These are phyloP conservation scores for Trichogramma dendrolimi DNA, from an alignment of 2,888 invertebrate genomes.

Conservation along the genomic window DNA sequence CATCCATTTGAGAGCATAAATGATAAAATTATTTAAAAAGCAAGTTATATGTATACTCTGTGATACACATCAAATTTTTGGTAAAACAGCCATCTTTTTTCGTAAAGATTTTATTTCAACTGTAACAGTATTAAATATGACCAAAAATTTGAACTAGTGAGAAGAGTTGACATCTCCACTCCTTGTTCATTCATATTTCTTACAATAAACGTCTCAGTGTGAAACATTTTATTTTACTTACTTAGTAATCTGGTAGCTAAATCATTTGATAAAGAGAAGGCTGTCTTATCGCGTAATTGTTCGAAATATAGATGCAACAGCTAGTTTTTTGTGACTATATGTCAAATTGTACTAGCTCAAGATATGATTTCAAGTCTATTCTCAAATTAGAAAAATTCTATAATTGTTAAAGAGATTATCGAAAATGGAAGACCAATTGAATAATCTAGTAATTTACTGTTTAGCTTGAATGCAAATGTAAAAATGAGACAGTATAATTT, in stretches of 20 bases:
- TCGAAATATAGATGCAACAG: conserved; percentile 21
- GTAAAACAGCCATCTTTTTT: conserved; percentile 16
- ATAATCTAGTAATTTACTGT: conserved; percentile 19
- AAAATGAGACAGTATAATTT: conserved; percentile 22
- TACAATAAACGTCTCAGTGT: neutral
- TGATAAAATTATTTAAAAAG: conserved; percentile 13
- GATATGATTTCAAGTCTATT: conserved; percentile 4
- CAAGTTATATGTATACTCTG: conserved; percentile 32
- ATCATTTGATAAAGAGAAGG: conserved; percentile 32
- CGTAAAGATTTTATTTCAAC: neutral
- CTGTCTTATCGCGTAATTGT: conserved; percentile 32
- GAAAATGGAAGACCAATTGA: conserved; percentile 14
- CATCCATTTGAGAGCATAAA: conserved; percentile 29
- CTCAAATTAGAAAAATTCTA: conserved; percentile 3
- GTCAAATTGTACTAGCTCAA: conserved; percentile 10
- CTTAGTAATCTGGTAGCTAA: neutral
- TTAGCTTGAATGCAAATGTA: conserved; percentile 21
- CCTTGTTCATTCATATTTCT: neutral
- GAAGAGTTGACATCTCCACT: neutral
- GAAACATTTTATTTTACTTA: neutral
- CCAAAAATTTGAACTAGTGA: neutral
- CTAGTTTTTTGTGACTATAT: conserved; percentile 19
- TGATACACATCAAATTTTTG: conserved; percentile 36
- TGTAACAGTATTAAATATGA: neutral
- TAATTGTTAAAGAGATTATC: conserved; percentile 6